phyloP scores from a whole-genome alignment of 2,888 invertebrate species.

The Microplitis manilae region DNA sequence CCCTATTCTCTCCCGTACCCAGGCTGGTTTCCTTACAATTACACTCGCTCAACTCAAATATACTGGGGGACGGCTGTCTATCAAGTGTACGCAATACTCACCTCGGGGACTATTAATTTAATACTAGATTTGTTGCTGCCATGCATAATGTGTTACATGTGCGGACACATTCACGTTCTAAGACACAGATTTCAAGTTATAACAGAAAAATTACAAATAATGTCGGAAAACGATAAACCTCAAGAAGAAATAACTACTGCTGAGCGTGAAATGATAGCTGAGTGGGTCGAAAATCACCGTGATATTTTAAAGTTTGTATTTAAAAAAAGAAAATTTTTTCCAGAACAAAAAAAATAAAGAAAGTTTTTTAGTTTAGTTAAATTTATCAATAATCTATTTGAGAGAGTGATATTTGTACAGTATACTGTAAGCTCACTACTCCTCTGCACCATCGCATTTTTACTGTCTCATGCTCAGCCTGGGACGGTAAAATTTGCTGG shows the following conservation, averaged over 20 bases:
- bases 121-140: neutral
- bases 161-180: neutral
- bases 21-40: slow-evolving; percentile 4
- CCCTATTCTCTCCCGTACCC: neutral
- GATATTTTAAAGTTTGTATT: neutral
- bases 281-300: neutral
- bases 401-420: neutral
- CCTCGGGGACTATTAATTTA: neutral
- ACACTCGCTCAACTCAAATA: neutral
- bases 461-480: neutral
- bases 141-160: neutral
- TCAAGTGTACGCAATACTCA: neutral
- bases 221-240: neutral
- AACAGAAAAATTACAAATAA: neutral
- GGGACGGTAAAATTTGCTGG: neutral
- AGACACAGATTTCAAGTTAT: neutral
- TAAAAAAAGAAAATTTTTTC: neutral
- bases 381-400: neutral
- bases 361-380: neutral
- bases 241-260: too few relatives aligned
- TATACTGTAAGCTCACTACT: neutral
- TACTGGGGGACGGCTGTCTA: neutral
- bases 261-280: neutral
- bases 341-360: too few relatives aligned
- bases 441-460: neutral